A percentile compares a stretch with the other conserved stretches of the same genome.
These are phyloP conservation scores for Erithacus rubecula DNA, from an alignment of 2,797 vertebrate genomes.

Conservation along the genomic window DNA sequence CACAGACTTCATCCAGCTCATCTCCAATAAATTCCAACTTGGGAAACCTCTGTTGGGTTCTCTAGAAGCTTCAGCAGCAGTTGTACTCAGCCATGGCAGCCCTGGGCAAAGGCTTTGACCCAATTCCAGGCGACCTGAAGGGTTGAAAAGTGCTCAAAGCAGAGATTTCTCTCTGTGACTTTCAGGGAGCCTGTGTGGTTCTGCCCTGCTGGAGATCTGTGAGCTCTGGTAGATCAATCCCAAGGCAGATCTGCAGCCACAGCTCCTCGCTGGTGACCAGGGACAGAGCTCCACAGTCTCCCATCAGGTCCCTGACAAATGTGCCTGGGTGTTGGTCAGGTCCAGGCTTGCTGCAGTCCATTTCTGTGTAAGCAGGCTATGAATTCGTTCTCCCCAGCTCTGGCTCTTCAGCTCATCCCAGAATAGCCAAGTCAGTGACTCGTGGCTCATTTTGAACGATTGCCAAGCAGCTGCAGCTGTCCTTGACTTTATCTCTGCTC, in stretches of 20 bases:
- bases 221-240: neutral
- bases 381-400: neutral
- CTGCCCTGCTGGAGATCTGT: neutral
- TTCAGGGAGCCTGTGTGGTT: accelerated
- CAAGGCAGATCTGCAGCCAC: neutral
- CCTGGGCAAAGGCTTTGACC: neutral
- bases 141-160: neutral
- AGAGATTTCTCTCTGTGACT: neutral
- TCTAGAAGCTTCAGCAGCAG: neutral
- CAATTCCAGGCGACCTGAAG: neutral
- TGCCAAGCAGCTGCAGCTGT: constrained; percentile 70
- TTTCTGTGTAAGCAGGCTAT: neutral
- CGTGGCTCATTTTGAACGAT: constrained; percentile 56
- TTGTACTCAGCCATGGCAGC: neutral
- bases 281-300: neutral
- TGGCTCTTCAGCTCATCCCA: constrained; percentile 42
- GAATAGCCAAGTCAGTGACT: constrained; percentile 68
- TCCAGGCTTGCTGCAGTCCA: neutral
- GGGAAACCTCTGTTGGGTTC: neutral
- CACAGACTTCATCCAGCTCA: neutral
- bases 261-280: neutral
- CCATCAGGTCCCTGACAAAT: neutral
- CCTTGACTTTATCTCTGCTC: constrained; percentile 66
- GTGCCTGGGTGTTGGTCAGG: neutral
- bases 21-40: neutral